Evolutionary conservation across 23 tunicate species (phyloP), one percentile per base, ranked within the genome.

Genomic region (Styela plicata): DNA sequence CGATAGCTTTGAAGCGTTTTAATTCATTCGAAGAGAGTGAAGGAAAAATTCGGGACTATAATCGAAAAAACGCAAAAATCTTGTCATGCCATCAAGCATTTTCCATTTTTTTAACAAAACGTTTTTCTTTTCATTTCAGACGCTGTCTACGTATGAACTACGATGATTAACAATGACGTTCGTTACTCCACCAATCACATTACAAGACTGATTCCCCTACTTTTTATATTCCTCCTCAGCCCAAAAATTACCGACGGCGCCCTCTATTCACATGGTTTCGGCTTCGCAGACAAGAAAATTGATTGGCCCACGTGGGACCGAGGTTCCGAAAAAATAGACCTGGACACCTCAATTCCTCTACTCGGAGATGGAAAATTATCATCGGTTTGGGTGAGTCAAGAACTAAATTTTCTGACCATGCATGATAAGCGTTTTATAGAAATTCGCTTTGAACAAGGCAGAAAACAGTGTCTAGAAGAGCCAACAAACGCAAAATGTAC

Each of bases 111-210:
- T 44, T 44, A 7, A 5, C 13, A 44, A 10, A 73, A 0, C 52
- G 10, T 73, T 73, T n/a, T 31, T 32, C 32, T 76, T 53, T 7
- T 76, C n/a, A 23, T 76, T 76, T 52, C 81, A 76, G 81, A 76
- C 81, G 81, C 66, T 26, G 63, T 52, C 66, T 44, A 33, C 81
- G 33, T 44, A 20, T 76, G 81, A 76, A 31, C 37, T 76, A 76
- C 81, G 2, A 76, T 76, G 81, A 44, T 44, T 76, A 76, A 44
- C 81, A 76, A 76, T 76, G 81, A 44, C 57, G 7, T 44, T 13
- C 57, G 57, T 5, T 44, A 44, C 13, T 44, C 57, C 57, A 44
- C 57, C 57, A 44, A 44, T 44, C 57, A 44, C 57, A 44, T 44
- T 44, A 7, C 7, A 13, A 44, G 57, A 44, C 57, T 44, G 57